Conservation (phyloP, 2,888 invertebrate genomes). For the Hirtodrosophila cameraria region DNA sequence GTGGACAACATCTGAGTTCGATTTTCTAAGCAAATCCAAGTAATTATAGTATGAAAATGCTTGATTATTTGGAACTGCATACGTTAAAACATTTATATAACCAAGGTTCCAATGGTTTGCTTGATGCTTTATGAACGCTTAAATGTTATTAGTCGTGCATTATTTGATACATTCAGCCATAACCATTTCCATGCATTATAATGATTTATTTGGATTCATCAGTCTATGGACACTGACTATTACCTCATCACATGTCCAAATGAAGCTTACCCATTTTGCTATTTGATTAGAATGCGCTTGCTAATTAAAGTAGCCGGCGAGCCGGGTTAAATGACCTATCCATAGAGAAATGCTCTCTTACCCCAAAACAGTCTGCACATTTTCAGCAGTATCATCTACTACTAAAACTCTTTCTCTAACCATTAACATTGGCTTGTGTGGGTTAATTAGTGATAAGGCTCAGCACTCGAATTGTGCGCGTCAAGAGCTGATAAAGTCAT, state of each 20-base stretch:
- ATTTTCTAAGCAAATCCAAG: conserved; percentile 3
- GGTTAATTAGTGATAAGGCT: conserved; percentile 52
- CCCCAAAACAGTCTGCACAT: conserved; percentile 1
- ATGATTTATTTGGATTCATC: conserved; percentile 35
- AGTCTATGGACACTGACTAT: conserved; percentile 14
- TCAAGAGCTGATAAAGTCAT: conserved; percentile 39
- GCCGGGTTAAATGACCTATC: conserved; percentile 67
- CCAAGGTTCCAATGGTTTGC: conserved; percentile 1
- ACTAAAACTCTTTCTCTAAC: background rate
- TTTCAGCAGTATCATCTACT: background rate
- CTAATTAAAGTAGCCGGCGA: conserved; percentile 54
- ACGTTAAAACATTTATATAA: conserved; percentile 11
- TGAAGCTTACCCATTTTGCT: conserved; percentile 20
- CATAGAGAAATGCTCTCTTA: conserved; percentile 20
- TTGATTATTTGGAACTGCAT: conserved; percentile 24
- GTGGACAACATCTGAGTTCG: conserved; percentile 49
- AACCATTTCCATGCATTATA: conserved; percentile 1
- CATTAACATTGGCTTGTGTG: conserved; percentile 31
- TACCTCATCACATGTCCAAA: conserved; percentile 58
- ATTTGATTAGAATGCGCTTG: conserved; percentile 56
- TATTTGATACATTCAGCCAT: conserved; percentile 25
- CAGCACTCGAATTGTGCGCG: conserved; percentile 26
- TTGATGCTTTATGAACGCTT: conserved; percentile 3
- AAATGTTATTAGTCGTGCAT: conserved; percentile 25
- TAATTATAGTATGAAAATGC: conserved; percentile 2